These are phyloP conservation scores for Crenuchus spilurus DNA, from an alignment of 2,797 vertebrate species.

Conservation along the genomic window DNA sequence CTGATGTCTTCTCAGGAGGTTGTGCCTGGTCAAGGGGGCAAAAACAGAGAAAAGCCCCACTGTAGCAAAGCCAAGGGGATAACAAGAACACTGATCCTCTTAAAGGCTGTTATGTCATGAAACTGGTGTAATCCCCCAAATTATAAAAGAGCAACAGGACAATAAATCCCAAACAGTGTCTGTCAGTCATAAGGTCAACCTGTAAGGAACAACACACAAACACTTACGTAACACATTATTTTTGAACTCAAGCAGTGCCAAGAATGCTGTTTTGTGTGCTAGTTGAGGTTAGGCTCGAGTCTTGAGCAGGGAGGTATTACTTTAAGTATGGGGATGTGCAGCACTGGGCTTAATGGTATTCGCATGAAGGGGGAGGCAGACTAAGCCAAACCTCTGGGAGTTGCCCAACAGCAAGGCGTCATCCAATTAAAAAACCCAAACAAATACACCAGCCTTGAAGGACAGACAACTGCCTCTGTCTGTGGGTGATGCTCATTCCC, in stretches of 20 bases:
- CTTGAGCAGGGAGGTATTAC: slow-evolving; percentile 28
- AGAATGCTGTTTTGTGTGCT: slow-evolving; percentile 20
- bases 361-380: background rate
- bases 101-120: slow-evolving; percentile 72
- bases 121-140: slow-evolving; percentile 70
- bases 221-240: background rate
- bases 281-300: slow-evolving; percentile 21
- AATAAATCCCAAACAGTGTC: slow-evolving; percentile 50
- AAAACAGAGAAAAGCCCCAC: slow-evolving; percentile 54
- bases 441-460: slow-evolving; percentile 22
- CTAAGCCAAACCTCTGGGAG: slow-evolving; percentile 15
- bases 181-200: slow-evolving; percentile 49
- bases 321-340: slow-evolving; percentile 23
- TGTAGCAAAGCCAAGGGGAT: slow-evolving; percentile 63
- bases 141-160: slow-evolving; percentile 61
- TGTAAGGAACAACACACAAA: slow-evolving; percentile 11
- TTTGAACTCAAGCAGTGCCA: background rate
- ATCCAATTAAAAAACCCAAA: slow-evolving; percentile 31
- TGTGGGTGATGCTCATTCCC: background rate
- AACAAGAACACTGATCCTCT: slow-evolving; percentile 74
- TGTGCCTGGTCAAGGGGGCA: slow-evolving; percentile 39
- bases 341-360: slow-evolving; percentile 15
- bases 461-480: slow-evolving; percentile 4
- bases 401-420: slow-evolving; percentile 23
- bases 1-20: slow-evolving; percentile 20